Conservation (phyloP, 2,797 vertebrate genomes). For the Sorex maritimensis region DNA sequence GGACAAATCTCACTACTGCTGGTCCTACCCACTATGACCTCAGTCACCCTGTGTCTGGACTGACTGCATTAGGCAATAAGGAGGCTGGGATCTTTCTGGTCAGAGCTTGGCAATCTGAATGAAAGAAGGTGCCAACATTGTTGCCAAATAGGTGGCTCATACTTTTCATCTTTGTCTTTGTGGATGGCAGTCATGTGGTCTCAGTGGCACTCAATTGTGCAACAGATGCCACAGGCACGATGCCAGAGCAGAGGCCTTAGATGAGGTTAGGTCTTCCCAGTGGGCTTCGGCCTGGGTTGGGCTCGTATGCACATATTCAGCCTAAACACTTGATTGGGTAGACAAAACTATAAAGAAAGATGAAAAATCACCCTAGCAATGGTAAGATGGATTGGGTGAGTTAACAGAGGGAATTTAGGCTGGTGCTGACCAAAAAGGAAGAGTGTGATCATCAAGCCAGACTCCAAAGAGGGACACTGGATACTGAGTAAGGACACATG, state of each 20-base stretch:
- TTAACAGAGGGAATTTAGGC: neutral
- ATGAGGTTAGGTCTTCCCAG: constrained; percentile 21
- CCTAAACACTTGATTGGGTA: neutral
- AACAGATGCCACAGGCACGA: constrained; percentile 61
- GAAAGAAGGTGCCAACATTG: constrained; percentile 76
- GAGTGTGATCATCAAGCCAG: neutral
- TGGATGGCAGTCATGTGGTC: constrained; percentile 75
- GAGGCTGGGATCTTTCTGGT: constrained; percentile 83
- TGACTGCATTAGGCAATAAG: constrained; percentile 68
- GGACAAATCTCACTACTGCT: constrained; percentile 35
- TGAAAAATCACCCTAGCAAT: neutral
- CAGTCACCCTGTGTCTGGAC: constrained; percentile 68
- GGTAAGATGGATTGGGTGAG: neutral
- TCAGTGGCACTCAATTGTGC: constrained; percentile 73
- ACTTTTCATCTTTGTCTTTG: constrained; percentile 83
- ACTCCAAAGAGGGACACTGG: neutral
- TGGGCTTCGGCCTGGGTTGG: neutral
- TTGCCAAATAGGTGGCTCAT: constrained; percentile 82
- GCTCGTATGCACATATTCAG: neutral
- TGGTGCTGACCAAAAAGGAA: neutral
- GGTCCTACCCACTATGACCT: constrained; percentile 50
- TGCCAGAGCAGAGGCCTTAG: constrained; percentile 26
- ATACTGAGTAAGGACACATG: constrained; percentile 9
- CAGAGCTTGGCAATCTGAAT: constrained; percentile 81
- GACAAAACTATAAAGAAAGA: constrained; percentile 23